Evolutionary conservation across 64 coral and sea anemone genomes (phyloP).

Genomic region (Platygyra sinensis): DNA sequence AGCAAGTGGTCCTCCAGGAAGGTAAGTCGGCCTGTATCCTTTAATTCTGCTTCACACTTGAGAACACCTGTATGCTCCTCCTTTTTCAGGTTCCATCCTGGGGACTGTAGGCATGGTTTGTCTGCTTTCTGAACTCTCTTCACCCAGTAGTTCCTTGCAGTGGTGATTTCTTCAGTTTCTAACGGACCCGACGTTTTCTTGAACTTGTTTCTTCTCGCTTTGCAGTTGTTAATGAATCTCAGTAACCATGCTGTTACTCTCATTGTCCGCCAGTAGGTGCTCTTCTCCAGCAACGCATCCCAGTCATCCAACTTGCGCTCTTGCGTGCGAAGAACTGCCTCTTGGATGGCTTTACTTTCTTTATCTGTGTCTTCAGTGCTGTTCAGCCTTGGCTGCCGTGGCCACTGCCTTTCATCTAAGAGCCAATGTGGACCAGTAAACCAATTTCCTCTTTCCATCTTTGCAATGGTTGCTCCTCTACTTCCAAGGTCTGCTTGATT

Average conservation of each 20-base stretch:
- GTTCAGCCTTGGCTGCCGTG: not conserved
- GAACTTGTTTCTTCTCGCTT: not conserved
- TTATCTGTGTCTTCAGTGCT: not conserved
- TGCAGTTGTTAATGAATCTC: conserved; percentile 10
- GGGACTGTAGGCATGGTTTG: too few relatives aligned
- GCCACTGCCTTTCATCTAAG: not conserved
- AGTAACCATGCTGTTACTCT: conserved; percentile 60
- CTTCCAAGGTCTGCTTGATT: conserved; percentile 23
- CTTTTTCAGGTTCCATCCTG: too few relatives aligned
- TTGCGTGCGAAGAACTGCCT: too few relatives aligned
- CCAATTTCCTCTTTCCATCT: conserved; percentile 15
- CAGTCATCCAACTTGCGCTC: conserved; percentile 2
- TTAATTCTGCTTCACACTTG: too few relatives aligned
- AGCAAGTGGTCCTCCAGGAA: too few relatives aligned
- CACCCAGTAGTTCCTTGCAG: too few relatives aligned
- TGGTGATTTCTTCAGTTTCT: too few relatives aligned
- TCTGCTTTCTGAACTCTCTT: too few relatives aligned
- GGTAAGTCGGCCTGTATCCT: too few relatives aligned
- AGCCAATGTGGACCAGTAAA: not conserved
- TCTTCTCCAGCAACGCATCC: not conserved
- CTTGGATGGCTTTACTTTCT: not conserved
- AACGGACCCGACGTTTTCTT: too few relatives aligned
- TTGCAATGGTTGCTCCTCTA: not conserved
- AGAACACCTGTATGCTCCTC: too few relatives aligned
- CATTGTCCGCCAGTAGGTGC: conserved; percentile 48